Evolutionary conservation across 2,113 vertebrate genomes (phyloP), one percentile per base, ranked within the genome.

Genomic region (Cinclus cinclus): DNA sequence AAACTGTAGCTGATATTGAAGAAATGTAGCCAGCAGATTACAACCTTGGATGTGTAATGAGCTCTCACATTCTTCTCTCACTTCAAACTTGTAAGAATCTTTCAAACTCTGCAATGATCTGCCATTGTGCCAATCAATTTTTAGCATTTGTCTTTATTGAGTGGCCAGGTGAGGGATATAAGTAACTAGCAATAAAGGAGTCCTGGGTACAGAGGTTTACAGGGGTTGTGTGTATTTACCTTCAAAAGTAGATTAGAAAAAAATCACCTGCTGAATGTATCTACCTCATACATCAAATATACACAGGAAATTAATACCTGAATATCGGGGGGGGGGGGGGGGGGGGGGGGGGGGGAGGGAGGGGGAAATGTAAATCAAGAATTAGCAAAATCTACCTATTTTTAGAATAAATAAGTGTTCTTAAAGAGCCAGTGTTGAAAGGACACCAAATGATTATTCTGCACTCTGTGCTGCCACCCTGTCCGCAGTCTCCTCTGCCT

Each of bases 261-360:
- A 69, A 31, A 15, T 27, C 3, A 11, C 2, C 67, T 80, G 28
- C 7, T 49, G 30, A 86, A 77, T 50, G 1, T 55, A 21, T 83
- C 13, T 46, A 41, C 37, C 15, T 87, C 15, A 20, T 55, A 13
- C 9, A 53, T 49, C 22, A 58, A 2, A 5, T 60, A 17, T 7
- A n/a, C 7, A 37, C 3, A 53, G 23, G 53, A 60, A 82, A 81
- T 59, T 33, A 52, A 60, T 28, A 16, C 15, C 52, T 71, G 21
- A 86, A 52, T 5, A 28, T 73, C 7, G 0, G 2, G 5, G 16
- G 15, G 10, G 23, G 2, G 0, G 0, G 1, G 5, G 16, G 15
- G 10, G 23, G 2, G 0, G 0, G 1, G 0, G 2, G 5, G 16
- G 15, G 10, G 23, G 2, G 0, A 0, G 1, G 1, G 6, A 35